Percentiles rank a stretch among this genome's conserved stretches.
These are phyloP conservation scores for Lepas anatifera DNA, from an alignment of 2,888 invertebrate genomes.

Conservation along the genomic window DNA sequence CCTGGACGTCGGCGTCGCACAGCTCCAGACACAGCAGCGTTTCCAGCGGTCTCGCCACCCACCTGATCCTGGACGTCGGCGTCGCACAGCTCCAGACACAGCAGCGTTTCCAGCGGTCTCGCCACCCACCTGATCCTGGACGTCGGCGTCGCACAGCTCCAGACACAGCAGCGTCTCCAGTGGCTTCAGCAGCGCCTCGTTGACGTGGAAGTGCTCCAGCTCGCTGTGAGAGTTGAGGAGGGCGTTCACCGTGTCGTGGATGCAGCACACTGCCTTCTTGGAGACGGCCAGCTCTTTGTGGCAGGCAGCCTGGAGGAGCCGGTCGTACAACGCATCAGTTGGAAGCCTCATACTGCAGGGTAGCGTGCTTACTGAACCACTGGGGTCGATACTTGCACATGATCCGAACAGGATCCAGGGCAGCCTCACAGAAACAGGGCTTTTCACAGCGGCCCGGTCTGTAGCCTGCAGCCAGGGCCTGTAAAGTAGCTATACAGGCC, in stretches of 20 bases:
- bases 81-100: not conserved
- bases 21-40: slow-evolving; percentile 83
- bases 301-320: slow-evolving; percentile 78
- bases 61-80: no score
- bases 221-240: slow-evolving; percentile 76
- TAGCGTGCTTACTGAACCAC: no score
- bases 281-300: slow-evolving; percentile 78
- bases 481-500: no score
- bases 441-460: no score
- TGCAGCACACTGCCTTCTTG: slow-evolving; percentile 73
- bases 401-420: no score
- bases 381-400: no score
- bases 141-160: slow-evolving; percentile 84
- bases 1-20: slow-evolving; percentile 84
- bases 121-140: slow-evolving; percentile 53
- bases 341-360: no score
- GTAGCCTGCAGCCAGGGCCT: no score
- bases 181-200: slow-evolving; percentile 86
- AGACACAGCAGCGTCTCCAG: slow-evolving; percentile 88
- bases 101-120: no score
- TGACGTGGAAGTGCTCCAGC: slow-evolving; percentile 86
- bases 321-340: no score
- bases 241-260: slow-evolving; percentile 82
- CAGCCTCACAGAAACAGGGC: no score
- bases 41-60: no score